Percentiles rank a stretch among this genome's conserved stretches.
Evolutionary conservation across 2,888 invertebrate genomes (phyloP).

Genomic region (Geophilus truncorum): DNA sequence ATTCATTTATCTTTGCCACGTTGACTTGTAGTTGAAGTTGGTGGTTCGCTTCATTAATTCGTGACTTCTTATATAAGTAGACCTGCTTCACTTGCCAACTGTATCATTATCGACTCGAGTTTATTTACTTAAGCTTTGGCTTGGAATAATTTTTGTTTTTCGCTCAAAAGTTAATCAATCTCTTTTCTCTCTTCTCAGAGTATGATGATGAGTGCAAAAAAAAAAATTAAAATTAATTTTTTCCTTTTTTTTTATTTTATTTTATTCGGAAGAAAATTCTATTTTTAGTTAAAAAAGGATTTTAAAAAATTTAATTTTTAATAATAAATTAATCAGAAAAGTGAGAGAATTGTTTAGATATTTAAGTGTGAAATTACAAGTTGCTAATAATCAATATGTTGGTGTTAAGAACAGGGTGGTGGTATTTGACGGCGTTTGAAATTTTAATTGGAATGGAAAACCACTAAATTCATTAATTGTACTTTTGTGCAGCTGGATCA

Average conservation of each 20-base stretch:
- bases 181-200: neutral
- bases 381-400: too few species aligned
- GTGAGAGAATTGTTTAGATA: too few species aligned
- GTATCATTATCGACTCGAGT: conserved; percentile 19
- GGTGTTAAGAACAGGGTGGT: neutral
- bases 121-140: conserved; percentile 25
- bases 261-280: neutral
- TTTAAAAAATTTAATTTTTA: neutral
- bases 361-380: too few species aligned
- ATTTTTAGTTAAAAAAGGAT: neutral
- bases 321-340: too few species aligned
- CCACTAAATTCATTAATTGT: conserved; percentile 28
- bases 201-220: neutral
- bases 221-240: too few species aligned
- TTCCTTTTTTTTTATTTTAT: neutral
- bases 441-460: conserved; percentile 17
- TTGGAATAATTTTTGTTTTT: conserved; percentile 19
- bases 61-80: conserved; percentile 23
- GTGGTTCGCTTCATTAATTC: conserved; percentile 27
- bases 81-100: conserved; percentile 21
- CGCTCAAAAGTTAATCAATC: conserved; percentile 27
- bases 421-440: conserved; percentile 11
- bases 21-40: conserved; percentile 27
- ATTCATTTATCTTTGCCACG: conserved; percentile 18
- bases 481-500: conserved; percentile 11